These are phyloP conservation scores for Lathronympha strigana DNA, from an alignment of 2,888 invertebrate species.

Conservation along the genomic window DNA sequence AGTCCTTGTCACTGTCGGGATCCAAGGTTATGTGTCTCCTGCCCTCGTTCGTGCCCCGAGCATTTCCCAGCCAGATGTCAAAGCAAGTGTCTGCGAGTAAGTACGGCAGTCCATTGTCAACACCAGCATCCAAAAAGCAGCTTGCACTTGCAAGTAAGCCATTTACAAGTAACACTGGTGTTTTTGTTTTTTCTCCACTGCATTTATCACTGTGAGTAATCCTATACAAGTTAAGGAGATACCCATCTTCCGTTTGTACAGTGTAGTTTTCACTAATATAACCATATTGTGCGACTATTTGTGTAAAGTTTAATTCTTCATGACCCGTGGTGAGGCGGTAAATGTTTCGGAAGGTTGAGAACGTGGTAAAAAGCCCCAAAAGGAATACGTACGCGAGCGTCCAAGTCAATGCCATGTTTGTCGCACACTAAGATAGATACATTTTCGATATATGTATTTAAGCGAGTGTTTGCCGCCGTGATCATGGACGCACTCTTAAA, in stretches of 20 bases:
- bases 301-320: constrained; percentile 14
- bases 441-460: constrained; percentile 18
- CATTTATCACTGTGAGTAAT: constrained; percentile 27
- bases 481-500: not conserved
- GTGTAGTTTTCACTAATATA: constrained; percentile 24
- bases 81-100: constrained; percentile 27
- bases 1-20: constrained; percentile 56
- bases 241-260: constrained; percentile 32
- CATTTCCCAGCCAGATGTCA: constrained; percentile 32
- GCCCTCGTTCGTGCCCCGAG: constrained; percentile 41
- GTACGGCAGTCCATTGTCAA: constrained; percentile 23
- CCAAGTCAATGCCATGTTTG: constrained; percentile 29
- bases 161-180: constrained; percentile 33
- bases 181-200: not conserved
- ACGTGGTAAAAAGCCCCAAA: constrained; percentile 17
- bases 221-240: constrained; percentile 22
- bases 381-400: constrained; percentile 15
- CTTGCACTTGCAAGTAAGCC: constrained; percentile 29
- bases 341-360: constrained; percentile 11
- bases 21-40: constrained; percentile 24
- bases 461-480: not conserved
- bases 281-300: constrained; percentile 20
- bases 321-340: constrained; percentile 12
- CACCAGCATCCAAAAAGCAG: constrained; percentile 24
- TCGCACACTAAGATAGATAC: constrained; percentile 17